These are phyloP conservation scores for Carollia perspicillata DNA, from an alignment of 2,113 vertebrate genomes.

Conservation along the genomic window DNA sequence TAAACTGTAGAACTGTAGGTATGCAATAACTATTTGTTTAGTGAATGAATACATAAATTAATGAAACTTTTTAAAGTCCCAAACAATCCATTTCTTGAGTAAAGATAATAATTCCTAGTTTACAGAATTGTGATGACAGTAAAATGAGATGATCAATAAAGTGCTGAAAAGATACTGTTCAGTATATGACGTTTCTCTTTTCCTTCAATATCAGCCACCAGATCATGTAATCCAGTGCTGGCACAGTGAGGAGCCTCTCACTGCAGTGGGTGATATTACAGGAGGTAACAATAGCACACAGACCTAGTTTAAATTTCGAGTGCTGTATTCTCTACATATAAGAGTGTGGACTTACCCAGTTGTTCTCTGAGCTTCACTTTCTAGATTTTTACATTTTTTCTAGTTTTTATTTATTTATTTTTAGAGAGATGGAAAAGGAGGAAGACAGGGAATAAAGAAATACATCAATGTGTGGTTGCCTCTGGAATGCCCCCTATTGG, in stretches of 20 bases:
- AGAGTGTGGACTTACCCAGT: neutral
- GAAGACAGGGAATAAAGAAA: no score
- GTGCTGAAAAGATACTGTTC: neutral
- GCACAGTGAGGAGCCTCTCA: neutral
- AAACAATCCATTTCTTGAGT: neutral
- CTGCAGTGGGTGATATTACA: neutral
- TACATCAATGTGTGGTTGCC: no score
- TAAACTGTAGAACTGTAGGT: neutral
- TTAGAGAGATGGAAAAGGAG: no score
- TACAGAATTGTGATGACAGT: neutral
- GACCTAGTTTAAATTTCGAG: neutral
- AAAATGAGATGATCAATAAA: neutral
- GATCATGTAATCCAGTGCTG: neutral
- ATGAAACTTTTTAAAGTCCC: neutral
- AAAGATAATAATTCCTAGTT: neutral
- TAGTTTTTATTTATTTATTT: no score
- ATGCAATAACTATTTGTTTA: neutral
- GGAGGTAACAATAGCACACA: neutral
- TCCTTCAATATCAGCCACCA: neutral
- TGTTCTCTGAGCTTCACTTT: neutral
- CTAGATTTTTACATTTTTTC: no score
- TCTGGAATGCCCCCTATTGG: no score
- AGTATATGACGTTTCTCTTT: neutral
- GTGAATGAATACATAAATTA: neutral
- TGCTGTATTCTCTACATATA: neutral